phyloP scores from a whole-genome alignment of 2,113 vertebrate species.

The Hiodon alosoides region DNA sequence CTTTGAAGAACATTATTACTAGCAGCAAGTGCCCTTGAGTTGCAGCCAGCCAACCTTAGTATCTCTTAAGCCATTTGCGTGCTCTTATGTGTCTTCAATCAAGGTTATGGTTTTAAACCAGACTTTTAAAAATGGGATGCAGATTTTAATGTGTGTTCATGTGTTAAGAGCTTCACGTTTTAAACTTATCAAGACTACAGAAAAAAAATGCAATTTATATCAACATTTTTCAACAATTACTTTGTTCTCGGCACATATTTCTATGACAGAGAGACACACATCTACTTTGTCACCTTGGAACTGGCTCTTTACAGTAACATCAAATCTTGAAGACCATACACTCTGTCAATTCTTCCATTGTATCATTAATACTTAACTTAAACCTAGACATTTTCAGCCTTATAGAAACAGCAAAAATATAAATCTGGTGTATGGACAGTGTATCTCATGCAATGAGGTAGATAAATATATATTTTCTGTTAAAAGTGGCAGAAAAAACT shows the following conservation, averaged over 20 bases:
- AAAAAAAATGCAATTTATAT: neutral
- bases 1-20: neutral
- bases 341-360: too few species aligned
- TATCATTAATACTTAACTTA: too few species aligned
- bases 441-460: too few species aligned
- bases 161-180: neutral
- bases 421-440: too few species aligned
- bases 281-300: too few species aligned
- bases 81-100: neutral
- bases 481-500: too few species aligned
- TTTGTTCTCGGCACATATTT: slow-evolving; percentile 4
- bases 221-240: neutral
- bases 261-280: neutral
- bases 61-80: neutral
- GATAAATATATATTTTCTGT: too few species aligned
- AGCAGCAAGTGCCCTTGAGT: neutral
- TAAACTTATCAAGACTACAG: neutral
- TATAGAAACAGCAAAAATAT: too few species aligned
- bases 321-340: too few species aligned
- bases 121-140: neutral
- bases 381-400: too few species aligned
- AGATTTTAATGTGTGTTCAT: too few species aligned
- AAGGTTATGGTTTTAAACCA: neutral
- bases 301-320: too few species aligned
- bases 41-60: neutral